Conservation (phyloP, 2,113 vertebrate species). For the Zingel zingel region DNA sequence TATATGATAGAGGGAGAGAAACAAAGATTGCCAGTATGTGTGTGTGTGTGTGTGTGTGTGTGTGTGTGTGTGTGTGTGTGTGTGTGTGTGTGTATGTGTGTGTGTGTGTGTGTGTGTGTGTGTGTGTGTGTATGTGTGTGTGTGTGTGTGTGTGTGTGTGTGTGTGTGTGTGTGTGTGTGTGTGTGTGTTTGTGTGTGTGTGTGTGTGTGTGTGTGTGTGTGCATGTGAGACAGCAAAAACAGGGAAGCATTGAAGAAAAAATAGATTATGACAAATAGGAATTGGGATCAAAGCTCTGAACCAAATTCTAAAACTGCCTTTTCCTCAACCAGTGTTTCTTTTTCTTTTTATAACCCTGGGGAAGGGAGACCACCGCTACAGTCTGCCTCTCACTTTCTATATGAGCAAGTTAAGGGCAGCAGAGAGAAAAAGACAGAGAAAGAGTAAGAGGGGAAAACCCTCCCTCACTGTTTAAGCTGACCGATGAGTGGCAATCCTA, state of each 20-base stretch:
- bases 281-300: conserved; percentile 63
- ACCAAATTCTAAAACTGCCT: conserved; percentile 75
- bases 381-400: conserved; percentile 67
- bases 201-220: conserved; percentile 20
- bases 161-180: conserved; percentile 30
- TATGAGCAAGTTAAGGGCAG: conserved; percentile 38
- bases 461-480: conserved; percentile 27
- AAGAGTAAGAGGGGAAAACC: conserved; percentile 2
- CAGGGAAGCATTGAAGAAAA: conserved; percentile 33
- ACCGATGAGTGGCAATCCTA: conserved; percentile 56
- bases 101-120: conserved; percentile 34
- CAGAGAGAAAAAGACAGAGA: conserved; percentile 26
- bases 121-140: conserved; percentile 21
- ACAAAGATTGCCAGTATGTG: conserved; percentile 14
- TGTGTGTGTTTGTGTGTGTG: conserved; percentile 12
- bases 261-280: conserved; percentile 76
- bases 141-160: conserved; percentile 27
- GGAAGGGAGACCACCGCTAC: conserved; percentile 49
- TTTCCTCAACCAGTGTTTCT: conserved; percentile 67
- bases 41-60: conserved; percentile 31
- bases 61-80: conserved; percentile 11
- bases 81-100: conserved; percentile 20
- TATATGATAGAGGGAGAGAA: not conserved
- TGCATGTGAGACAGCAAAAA: conserved; percentile 21
- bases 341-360: conserved; percentile 54